Evolutionary conservation across 2,113 vertebrate genomes (phyloP), one percentile per base, ranked within the genome.

Genomic region (Halcyon senegalensis): DNA sequence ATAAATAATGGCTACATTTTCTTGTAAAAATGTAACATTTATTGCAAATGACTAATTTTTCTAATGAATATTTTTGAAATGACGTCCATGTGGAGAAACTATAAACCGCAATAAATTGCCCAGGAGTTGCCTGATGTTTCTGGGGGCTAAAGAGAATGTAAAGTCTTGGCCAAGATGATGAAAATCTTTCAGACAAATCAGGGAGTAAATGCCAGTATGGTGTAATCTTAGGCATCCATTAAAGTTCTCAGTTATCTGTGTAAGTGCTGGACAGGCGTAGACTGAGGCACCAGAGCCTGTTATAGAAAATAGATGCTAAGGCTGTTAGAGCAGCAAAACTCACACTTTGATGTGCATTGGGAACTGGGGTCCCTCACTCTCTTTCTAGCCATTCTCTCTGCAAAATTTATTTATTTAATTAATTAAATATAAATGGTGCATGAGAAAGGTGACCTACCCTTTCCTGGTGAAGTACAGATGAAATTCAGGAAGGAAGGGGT

Each of bases 11-110:
- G 0, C 66, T 89, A 44, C 9, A 2, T 92, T 95, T 92, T 93
- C 94, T 95, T 95, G 93, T 96, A 94, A 96, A 95, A 97, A 87
- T 70, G 35, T 84, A 93, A 75, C 64, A 85, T 95, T 94, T 94
- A 89, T 89, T 91, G 89, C 69, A 93, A 95, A 82, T 91, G 95
- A 95, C 84, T 93, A 59, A 89, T 94, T 96, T 84, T 94, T 91
- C 75, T 94, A 94, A 95, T 85, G 87, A 96, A 94, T 96, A 91
- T 89, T 94, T 96, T 94, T 89, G 93, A 89, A 91, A 60, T 91
- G 84, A 96, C 0, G 3, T 87, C 37, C 67, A 70, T 80, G 58
- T 66, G 70, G 41, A 89, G 84, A 83, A 96, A 93, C 46, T 93
- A 87, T 94, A 96, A 94, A 96, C 43, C 59, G 50, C 74, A 94